Base-by-base conservation (phyloP, 2,113 vertebrate genomes). In the Galemys pyrenaicus region DNA sequence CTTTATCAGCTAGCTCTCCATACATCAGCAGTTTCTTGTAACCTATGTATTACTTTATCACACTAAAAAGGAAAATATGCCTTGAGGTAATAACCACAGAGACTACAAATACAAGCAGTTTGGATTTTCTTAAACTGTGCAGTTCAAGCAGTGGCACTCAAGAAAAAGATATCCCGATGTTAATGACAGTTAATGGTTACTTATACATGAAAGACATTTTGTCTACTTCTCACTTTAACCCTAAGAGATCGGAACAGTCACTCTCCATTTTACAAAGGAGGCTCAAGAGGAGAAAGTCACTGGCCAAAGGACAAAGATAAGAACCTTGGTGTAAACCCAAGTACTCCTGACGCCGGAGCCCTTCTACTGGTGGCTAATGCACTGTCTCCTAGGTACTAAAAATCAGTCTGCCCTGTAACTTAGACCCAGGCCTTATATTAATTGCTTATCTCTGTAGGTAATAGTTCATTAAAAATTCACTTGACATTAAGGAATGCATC, bases 361-460 rank as follows among this genome's bases (percentile, higher is more conserved):
- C 12, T 5, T 1, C 9, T 41, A 0, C 11, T 28, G 1, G 35
- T 37, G 1, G 2, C 19, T 56, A 13, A 2, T 0, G 0, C 39
- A 28, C 49, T 58, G 20, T 28, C 84, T 37, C 28, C 39, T 32
- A 32, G n/a, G 9, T 32, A 35, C 39, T 67, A 79, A 58, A 71
- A 30, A 19, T 51, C 3, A n/a, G 39, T 39, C 35, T 37, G 19
- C 12, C 17, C 19, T 22, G 3, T 9, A 30, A 46, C 37, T 74
- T 58, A 19, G 30, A 92, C 68, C 9, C 37, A 60, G 26, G 6
- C 8, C 80, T n/a, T 22, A 91, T 35, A 26, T 87, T 32, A 92
- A 35, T 39, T 32, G 9, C 60, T 89, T 89, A 32, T 74, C 71
- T 49, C 28, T 82, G 51, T 68, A n/a, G 82, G 37, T 92, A 60